Base-by-base conservation (phyloP, 1,140 invertebrate species). In the Caenorhabditis inopinata region DNA sequence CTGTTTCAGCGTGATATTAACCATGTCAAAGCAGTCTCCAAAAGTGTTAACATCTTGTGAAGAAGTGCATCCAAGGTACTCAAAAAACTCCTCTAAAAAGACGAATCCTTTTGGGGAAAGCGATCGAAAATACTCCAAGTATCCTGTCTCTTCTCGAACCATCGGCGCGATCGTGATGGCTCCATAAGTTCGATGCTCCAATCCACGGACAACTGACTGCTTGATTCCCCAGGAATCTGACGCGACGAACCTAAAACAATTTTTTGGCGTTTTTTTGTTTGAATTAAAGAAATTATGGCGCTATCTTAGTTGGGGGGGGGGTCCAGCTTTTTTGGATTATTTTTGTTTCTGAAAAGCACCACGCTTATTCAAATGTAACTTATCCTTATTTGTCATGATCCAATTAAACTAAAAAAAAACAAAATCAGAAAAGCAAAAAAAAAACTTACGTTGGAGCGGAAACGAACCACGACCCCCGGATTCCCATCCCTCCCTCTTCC, bases 41-140 rank as follows among this genome's bases (percentile, higher is more conserved):
- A 89, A 89, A 16, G 74, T 85, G 83, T 48, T 85, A 82, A 77
- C 85, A 84, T 76, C 85, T 38, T 78, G 79, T 14, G 81, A 62
- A 14, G 74, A 49, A 14, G 86, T 79, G 53, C 86, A 89, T 48
- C 86, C 89, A 88, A 88, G 90, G 91, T 84, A 82, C 90, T 92
- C 92, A 93, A 94, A 94, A 87, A 93, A 94, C 85, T 94, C 93
- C 23, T 90, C 89, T 85, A 94, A 94, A 93, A 94, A 94, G 0
- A 93, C 91, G 89, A 93, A 51, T 58, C 62, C 78, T 25, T 68
- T 29, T 1, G 78, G 78, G 7, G 62, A 48, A 3, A 79, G 46
- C 1, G 51, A 29, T 49, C 45, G 38, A 35, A 79, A 74, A 23
- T 45, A 79, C 18, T 79, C 78, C 27, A 79, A 23, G 45, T 79